phyloP scores from a whole-genome alignment of 2,113 vertebrate genomes.

The Jaculus jaculus region DNA sequence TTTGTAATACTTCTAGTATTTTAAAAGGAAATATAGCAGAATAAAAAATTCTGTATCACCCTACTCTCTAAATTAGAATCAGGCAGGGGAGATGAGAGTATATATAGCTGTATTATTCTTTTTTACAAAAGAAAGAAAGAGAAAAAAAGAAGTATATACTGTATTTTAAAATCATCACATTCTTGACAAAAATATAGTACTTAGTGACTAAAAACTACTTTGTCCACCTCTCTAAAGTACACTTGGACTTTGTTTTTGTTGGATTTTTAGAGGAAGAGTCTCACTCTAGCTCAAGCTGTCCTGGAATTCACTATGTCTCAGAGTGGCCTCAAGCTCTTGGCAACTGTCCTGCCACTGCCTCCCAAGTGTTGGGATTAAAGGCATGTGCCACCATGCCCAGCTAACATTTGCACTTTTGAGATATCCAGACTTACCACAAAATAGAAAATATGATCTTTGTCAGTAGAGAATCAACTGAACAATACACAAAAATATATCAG shows the following conservation, averaged over 20 bases:
- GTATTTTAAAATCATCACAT: background rate
- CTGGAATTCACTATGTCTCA: no score
- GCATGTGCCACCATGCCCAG: no score
- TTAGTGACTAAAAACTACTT: background rate
- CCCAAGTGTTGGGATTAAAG: no score
- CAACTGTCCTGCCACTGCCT: no score
- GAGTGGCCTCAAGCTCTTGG: no score
- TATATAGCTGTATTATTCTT: no score
- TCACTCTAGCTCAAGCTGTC: no score
- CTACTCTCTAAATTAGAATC: background rate
- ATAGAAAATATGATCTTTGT: background rate
- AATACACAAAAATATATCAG: no score
- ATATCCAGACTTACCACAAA: background rate
- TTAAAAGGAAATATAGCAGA: background rate
- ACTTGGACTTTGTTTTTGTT: no score
- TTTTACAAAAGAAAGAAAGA: background rate
- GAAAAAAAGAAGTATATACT: background rate
- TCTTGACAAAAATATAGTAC: background rate
- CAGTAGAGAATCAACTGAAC: background rate
- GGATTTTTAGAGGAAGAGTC: no score
- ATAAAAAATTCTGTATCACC: background rate
- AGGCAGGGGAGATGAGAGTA: background rate
- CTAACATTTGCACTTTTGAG: no score
- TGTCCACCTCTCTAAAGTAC: background rate
- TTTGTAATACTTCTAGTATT: background rate